Evolutionary conservation across 2,888 invertebrate species (phyloP).

Genomic region (Homarus gammarus): DNA sequence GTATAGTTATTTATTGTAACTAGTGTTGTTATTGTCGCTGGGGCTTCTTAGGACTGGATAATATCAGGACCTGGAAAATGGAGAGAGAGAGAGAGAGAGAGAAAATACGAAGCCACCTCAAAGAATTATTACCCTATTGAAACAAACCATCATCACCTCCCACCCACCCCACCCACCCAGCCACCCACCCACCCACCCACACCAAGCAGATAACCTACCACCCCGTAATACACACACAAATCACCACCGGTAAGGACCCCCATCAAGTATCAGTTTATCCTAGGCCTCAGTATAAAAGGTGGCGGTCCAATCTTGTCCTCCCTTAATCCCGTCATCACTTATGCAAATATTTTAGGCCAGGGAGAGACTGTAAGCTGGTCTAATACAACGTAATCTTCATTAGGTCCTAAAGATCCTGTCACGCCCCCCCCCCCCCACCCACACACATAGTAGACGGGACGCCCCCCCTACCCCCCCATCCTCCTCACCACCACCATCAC

Average conservation of each 20-base stretch:
- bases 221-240: too few species aligned
- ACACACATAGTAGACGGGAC: not conserved
- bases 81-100: conserved; percentile 42
- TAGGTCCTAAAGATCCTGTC: conserved; percentile 52
- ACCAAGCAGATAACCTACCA: too few species aligned
- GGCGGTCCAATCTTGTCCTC: conserved; percentile 38
- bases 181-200: too few species aligned
- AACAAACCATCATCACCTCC: too few species aligned
- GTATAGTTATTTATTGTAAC: too few species aligned
- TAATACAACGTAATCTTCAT: conserved; percentile 56
- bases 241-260: too few species aligned
- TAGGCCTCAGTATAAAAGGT: not conserved
- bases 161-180: too few species aligned
- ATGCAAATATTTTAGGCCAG: conserved; percentile 53
- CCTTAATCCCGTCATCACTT: conserved; percentile 57
- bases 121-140: too few species aligned
- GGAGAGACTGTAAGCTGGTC: conserved; percentile 47
- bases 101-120: not conserved
- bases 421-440: not conserved
- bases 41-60: not conserved
- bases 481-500: too few species aligned
- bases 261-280: too few species aligned
- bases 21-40: too few species aligned
- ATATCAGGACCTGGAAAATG: not conserved
- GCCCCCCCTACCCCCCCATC: too few species aligned